phyloP scores from a whole-genome alignment of 2,113 vertebrate genomes.

The Mus spicilegus region DNA sequence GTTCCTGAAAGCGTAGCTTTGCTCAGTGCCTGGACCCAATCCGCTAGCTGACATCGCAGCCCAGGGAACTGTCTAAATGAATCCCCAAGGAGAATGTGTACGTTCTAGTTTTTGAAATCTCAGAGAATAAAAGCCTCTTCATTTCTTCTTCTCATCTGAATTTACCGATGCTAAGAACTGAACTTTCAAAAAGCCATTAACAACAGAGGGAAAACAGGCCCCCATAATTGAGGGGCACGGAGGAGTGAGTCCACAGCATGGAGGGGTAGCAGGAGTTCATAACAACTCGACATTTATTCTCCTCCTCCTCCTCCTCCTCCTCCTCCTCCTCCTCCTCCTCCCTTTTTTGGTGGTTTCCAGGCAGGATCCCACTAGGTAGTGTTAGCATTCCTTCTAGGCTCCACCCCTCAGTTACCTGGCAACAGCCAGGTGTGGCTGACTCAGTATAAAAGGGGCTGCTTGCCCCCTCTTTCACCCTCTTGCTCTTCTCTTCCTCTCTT shows the following conservation, averaged over 20 bases:
- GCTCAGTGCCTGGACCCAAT: background rate
- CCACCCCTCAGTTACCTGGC: too few species aligned
- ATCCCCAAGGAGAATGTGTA: background rate
- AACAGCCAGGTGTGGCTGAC: too few species aligned
- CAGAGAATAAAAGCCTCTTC: background rate
- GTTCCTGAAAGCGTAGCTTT: slow-evolving; percentile 66
- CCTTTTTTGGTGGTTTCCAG: too few species aligned
- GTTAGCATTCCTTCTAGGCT: too few species aligned
- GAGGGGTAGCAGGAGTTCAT: background rate
- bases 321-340: too few species aligned
- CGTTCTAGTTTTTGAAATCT: slow-evolving; percentile 35
- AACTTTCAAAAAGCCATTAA: background rate
- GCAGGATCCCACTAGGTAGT: background rate
- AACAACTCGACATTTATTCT: background rate
- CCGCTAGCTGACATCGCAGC: background rate
- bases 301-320: too few species aligned
- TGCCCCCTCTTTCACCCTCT: too few species aligned
- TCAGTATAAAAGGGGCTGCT: too few species aligned
- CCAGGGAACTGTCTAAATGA: background rate
- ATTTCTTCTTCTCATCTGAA: background rate
- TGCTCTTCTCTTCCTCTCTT: too few species aligned
- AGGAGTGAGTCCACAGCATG: background rate
- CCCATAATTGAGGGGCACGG: background rate
- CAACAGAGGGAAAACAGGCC: background rate
- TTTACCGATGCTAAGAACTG: background rate